Percentiles rank a stretch among this genome's conserved stretches.
These are phyloP conservation scores for Goniozus legneri DNA, from an alignment of 1,140 invertebrate species.

Conservation along the genomic window DNA sequence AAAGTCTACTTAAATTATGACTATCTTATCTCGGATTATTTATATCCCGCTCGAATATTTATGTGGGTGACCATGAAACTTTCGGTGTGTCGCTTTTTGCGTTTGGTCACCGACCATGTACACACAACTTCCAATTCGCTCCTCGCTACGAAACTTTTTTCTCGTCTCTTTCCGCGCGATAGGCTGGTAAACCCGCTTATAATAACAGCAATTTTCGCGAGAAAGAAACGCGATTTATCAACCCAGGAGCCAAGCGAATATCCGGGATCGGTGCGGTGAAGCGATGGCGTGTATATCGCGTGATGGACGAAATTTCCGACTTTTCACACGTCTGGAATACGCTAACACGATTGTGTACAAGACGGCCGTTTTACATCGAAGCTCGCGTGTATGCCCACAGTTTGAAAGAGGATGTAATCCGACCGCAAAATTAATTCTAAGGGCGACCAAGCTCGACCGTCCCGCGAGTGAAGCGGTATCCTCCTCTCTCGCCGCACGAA, in stretches of 20 bases:
- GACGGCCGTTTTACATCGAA: too few relatives aligned
- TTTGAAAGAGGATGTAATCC: background rate
- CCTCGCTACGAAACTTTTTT: too few relatives aligned
- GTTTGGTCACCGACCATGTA: slow-evolving; percentile 26
- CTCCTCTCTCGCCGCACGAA: background rate
- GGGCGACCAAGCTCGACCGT: background rate
- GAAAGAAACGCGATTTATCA: too few relatives aligned
- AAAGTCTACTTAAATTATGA: slow-evolving; percentile 32
- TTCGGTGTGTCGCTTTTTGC: slow-evolving; percentile 15
- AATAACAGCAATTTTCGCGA: too few relatives aligned
- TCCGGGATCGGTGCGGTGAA: too few relatives aligned
- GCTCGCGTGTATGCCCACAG: background rate
- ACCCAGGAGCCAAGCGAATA: too few relatives aligned
- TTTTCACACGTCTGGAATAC: background rate
- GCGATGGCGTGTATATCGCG: slow-evolving; percentile 2
- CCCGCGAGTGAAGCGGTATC: too few relatives aligned
- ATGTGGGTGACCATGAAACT: slow-evolving; percentile 27
- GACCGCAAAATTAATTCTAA: background rate
- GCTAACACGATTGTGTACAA: background rate
- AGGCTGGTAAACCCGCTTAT: too few relatives aligned
- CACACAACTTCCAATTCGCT: background rate
- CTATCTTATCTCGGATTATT: slow-evolving; percentile 33
- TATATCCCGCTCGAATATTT: slow-evolving; percentile 26
- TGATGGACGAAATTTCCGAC: background rate
- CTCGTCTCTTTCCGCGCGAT: too few relatives aligned